Evolutionary conservation across 2,797 vertebrate genomes (phyloP), one percentile per base, ranked within the genome.

Genomic region (Gallinago stenura): DNA sequence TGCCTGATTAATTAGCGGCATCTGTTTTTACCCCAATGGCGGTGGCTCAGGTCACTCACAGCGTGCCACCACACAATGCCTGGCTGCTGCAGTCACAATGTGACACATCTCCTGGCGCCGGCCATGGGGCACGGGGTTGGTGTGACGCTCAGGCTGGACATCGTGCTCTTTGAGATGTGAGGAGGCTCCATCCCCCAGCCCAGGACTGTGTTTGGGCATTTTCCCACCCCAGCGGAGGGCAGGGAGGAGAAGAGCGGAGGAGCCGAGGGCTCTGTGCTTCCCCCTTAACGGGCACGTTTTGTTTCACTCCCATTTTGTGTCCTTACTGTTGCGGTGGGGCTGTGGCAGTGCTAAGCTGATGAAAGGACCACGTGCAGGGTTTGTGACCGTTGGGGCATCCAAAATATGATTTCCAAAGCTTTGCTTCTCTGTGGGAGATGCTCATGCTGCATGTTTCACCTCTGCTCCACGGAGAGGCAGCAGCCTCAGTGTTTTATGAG

Each of bases 1-100:
- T 58, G 28, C 57, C 39, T 6, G 24, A 18, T 64, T 26, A 15
- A 18, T 17, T 3, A 8, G 18, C 0, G 1, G 12, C 0, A 1
- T 10, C 31, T 15, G 30, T 2, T 35, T 20, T 12, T 9, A 5
- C 5, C 9, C 9, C 2, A 1, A 15, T 28, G 31, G 45, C 1
- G 6, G 28, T 22, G 41, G 12, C 39, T 26, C 6, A 3, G 30
- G 25, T 35, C 12, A 5, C 64, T 35, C 10, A 3, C 11, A 5
- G 24, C 2, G 3, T 18, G 43, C 50, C 15, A 2, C 70, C 10
- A 12, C 24, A 58, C 66, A 53, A 60, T 12, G 14, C 37, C 82
- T 3, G 5, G 28, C 37, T 28, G 17, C 11, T 25, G n/a, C 3
- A 2, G 13, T 19, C 17, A 2, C 17, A 8, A 21, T 3, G 6